Conservation (phyloP, 2,888 invertebrate species). For the Trissolcus japonicus region DNA sequence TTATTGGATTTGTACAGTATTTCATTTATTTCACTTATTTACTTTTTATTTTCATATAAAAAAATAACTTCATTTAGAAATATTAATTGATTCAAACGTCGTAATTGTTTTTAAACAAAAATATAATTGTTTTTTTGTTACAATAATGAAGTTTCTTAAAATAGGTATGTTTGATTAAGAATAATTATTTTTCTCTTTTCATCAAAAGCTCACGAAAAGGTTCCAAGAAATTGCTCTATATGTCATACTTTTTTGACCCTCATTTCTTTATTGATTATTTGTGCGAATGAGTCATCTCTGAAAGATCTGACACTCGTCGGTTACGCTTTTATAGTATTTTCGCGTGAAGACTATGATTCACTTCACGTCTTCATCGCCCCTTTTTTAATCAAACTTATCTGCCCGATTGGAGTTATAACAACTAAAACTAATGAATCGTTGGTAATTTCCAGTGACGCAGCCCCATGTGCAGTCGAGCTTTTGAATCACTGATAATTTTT, state of each 20-base stretch:
- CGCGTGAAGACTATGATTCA: slow-evolving; percentile 69
- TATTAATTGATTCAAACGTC: no score
- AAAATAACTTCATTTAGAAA: no score
- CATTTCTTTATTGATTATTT: slow-evolving; percentile 44
- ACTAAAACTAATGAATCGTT: slow-evolving; percentile 46
- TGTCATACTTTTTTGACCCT: not conserved
- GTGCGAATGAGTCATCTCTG: slow-evolving; percentile 62
- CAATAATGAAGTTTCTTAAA: no score
- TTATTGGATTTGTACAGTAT: no score
- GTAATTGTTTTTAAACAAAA: no score
- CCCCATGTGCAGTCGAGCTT: slow-evolving; percentile 36
- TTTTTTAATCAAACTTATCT: slow-evolving; percentile 18
- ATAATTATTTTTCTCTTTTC: no score
- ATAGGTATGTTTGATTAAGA: no score
- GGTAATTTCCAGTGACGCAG: slow-evolving; percentile 35
- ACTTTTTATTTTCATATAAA: no score
- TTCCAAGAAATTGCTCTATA: no score
- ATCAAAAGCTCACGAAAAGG: no score
- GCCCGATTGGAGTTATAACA: slow-evolving; percentile 23
- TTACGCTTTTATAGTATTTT: slow-evolving; percentile 69
- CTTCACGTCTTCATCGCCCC: slow-evolving; percentile 57
- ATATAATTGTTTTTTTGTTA: no score
- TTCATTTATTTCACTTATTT: no score
- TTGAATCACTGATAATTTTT: slow-evolving; percentile 36
- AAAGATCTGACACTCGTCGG: slow-evolving; percentile 58